These are phyloP conservation scores for Potamarius usumacintae DNA, from an alignment of 2,113 vertebrate species.

Conservation along the genomic window DNA sequence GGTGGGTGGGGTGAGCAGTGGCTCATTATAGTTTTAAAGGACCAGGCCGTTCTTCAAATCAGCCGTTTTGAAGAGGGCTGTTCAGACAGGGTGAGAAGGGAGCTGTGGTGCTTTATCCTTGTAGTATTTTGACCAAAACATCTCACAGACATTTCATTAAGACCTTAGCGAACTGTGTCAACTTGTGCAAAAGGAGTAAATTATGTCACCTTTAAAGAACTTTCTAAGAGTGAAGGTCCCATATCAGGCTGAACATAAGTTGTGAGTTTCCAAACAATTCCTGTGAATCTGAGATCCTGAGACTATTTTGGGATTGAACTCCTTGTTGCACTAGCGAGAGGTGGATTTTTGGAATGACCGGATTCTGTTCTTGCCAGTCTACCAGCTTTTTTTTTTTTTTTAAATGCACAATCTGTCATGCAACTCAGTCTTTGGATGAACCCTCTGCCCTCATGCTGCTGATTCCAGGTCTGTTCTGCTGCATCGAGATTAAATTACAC, in stretches of 20 bases:
- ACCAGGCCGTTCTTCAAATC: no score
- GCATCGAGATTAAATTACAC: conserved; percentile 38
- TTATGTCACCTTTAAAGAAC: neutral
- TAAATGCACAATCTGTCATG: neutral
- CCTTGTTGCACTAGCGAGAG: neutral
- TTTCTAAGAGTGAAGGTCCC: neutral
- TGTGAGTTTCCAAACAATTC: neutral
- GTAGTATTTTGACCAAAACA: no score
- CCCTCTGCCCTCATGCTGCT: neutral
- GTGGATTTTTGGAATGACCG: neutral
- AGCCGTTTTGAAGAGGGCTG: no score
- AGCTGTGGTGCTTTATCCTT: no score
- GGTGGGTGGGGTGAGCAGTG: no score
- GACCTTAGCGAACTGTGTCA: no score
- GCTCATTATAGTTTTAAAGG: no score
- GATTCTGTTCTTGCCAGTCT: neutral
- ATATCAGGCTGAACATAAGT: neutral
- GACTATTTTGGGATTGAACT: neutral
- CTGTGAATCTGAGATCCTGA: neutral
- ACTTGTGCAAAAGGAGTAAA: no score
- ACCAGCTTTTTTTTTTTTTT: neutral
- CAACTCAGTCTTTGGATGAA: neutral
- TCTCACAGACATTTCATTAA: no score
- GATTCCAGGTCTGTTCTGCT: conserved; percentile 28
- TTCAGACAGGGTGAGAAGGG: no score